Percentiles rank a stretch among this genome's conserved stretches.
These are phyloP conservation scores for Heliconius melpomene DNA, from an alignment of 1,140 invertebrate genomes.

Conservation along the genomic window DNA sequence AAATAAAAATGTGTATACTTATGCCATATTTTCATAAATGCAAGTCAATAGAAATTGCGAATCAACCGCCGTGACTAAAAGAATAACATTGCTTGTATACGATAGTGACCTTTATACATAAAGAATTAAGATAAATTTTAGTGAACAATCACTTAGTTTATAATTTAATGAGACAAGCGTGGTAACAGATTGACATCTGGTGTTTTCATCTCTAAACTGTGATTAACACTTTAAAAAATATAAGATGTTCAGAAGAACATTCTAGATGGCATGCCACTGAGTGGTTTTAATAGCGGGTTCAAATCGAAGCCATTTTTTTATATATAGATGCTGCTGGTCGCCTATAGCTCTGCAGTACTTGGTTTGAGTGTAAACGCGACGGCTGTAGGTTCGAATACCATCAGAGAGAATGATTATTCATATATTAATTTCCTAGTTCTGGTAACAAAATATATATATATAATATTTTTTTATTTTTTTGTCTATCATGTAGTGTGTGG, in stretches of 20 bases:
- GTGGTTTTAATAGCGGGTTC: not conserved
- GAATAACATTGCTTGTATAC: not conserved
- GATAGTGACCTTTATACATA: not conserved
- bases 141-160: not conserved
- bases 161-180: not conserved
- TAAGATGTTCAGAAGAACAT: not conserved
- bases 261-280: not conserved
- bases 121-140: not conserved
- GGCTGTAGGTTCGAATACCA: no score
- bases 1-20: no score
- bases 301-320: not conserved
- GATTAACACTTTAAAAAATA: not conserved
- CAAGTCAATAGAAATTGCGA: not conserved
- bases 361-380: no score
- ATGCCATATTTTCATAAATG: not conserved
- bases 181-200: not conserved
- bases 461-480: no score
- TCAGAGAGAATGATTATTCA: no score
- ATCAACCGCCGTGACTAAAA: conserved; percentile 5
- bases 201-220: not conserved
- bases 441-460: no score
- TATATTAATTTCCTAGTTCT: no score
- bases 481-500: no score
- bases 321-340: no score
- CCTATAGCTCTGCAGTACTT: no score